Evolutionary conservation across 2,888 invertebrate species (phyloP).

Genomic region (Lithophane socia): DNA sequence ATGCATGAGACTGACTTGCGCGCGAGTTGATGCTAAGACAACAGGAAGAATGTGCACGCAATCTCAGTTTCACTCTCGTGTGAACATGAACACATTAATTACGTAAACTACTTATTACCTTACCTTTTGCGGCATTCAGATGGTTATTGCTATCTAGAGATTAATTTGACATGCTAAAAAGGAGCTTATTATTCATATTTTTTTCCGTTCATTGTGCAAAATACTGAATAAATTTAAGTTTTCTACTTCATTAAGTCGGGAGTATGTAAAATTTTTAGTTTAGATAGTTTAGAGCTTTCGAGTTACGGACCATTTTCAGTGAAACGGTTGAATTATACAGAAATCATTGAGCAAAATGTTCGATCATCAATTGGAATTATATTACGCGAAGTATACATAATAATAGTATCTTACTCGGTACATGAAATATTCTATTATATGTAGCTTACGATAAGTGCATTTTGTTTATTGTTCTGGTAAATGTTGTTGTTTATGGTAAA

Average conservation of each 20-base stretch:
- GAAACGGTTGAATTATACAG: not conserved
- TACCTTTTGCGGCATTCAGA: constrained; percentile 18
- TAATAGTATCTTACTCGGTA: not conserved
- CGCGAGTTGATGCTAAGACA: constrained; percentile 33
- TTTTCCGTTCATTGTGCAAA: not conserved
- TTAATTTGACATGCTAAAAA: constrained; percentile 25
- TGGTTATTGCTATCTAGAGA: constrained; percentile 17
- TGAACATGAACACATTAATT: constrained; percentile 49
- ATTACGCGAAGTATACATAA: not conserved
- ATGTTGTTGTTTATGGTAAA: too few relatives aligned
- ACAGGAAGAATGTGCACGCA: constrained; percentile 62
- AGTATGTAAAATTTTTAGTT: not conserved
- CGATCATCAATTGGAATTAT: not conserved
- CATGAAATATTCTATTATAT: not conserved
- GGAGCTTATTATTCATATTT: constrained; percentile 14
- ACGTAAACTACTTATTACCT: constrained; percentile 54
- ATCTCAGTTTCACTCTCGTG: constrained; percentile 62
- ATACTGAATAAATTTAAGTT: constrained; percentile 21
- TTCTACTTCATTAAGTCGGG: not conserved
- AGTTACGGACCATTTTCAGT: not conserved
- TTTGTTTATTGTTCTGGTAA: not conserved
- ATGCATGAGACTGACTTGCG: constrained; percentile 31
- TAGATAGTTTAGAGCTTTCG: not conserved
- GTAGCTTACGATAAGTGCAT: not conserved
- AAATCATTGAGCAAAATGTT: constrained; percentile 1